These are phyloP conservation scores for Hesperophylax magnus DNA, from an alignment of 1,140 invertebrate genomes.

Conservation along the genomic window DNA sequence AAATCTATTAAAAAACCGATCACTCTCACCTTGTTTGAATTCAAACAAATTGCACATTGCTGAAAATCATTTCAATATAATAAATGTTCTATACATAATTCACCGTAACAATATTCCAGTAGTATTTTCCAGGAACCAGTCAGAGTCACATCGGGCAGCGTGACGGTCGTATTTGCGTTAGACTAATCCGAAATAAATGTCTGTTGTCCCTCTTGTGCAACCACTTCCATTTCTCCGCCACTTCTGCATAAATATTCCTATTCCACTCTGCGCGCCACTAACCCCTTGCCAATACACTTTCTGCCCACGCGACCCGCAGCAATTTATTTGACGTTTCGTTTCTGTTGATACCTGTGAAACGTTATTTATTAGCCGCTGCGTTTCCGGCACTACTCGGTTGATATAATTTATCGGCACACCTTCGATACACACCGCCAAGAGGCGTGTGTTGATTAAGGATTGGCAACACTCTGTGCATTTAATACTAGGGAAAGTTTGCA, in stretches of 20 bases:
- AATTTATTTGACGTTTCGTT: conserved; percentile 21
- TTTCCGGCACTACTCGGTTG: not conserved
- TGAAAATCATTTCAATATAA: too few species aligned
- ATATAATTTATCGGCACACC: conserved; percentile 16
- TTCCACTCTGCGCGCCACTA: not conserved
- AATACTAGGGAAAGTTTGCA: too few species aligned
- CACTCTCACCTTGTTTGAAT: too few species aligned
- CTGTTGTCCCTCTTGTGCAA: not conserved
- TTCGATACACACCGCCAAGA: not conserved
- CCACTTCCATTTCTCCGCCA: not conserved
- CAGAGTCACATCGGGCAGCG: not conserved
- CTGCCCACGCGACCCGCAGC: not conserved
- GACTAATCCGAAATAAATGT: not conserved
- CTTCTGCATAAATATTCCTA: not conserved
- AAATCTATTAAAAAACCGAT: too few species aligned
- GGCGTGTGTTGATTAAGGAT: not conserved
- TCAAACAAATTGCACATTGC: too few species aligned
- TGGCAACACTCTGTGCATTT: too few species aligned
- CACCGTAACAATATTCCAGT: not conserved
- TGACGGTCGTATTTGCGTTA: not conserved
- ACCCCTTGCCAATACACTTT: not conserved
- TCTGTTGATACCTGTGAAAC: conserved; percentile 11
- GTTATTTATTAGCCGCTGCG: too few species aligned
- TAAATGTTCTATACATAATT: too few species aligned
- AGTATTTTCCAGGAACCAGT: not conserved